These are phyloP conservation scores for Apis florea DNA, from an alignment of 1,140 invertebrate genomes.

Conservation along the genomic window DNA sequence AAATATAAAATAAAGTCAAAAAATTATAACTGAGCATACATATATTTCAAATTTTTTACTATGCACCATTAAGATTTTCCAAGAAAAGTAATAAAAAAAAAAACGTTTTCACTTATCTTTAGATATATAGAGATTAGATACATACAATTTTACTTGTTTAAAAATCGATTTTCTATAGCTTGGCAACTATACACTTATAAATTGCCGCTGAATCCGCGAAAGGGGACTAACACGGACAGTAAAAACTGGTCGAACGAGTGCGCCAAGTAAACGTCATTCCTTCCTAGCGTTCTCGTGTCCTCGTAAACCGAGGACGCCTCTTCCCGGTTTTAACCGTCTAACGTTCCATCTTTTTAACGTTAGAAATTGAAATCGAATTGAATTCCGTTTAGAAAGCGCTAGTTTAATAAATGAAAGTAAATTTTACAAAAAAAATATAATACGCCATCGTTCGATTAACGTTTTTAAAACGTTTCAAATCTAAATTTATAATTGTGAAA, in stretches of 20 bases:
- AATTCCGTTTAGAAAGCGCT: neutral
- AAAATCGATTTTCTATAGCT: slow-evolving; percentile 13
- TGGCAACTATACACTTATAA: neutral
- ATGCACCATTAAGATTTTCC: neutral
- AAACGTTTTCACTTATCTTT: neutral
- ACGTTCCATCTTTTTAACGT: slow-evolving; percentile 21
- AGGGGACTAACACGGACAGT: slow-evolving; percentile 14
- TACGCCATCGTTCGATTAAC: too few relatives aligned
- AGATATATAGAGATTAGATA: too few relatives aligned
- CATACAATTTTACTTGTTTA: neutral
- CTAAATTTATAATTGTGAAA: too few relatives aligned
- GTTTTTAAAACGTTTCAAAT: too few relatives aligned
- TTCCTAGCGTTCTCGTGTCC: slow-evolving; percentile 46
- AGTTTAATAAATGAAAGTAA: too few relatives aligned
- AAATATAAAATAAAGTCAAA: neutral
- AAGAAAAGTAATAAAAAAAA: too few relatives aligned
- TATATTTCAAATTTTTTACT: neutral
- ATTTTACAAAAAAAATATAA: too few relatives aligned
- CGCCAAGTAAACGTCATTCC: slow-evolving; percentile 46
- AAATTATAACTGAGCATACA: too few relatives aligned
- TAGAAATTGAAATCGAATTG: slow-evolving; percentile 15
- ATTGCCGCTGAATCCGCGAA: slow-evolving; percentile 24
- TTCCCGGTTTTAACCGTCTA: slow-evolving; percentile 27
- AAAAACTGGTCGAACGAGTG: slow-evolving; percentile 53
- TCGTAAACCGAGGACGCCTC: slow-evolving; percentile 47